A percentile compares a stretch with the other conserved stretches of the same genome.
phyloP scores from a whole-genome alignment of 2,888 invertebrate genomes.

The Patella pellucida region DNA sequence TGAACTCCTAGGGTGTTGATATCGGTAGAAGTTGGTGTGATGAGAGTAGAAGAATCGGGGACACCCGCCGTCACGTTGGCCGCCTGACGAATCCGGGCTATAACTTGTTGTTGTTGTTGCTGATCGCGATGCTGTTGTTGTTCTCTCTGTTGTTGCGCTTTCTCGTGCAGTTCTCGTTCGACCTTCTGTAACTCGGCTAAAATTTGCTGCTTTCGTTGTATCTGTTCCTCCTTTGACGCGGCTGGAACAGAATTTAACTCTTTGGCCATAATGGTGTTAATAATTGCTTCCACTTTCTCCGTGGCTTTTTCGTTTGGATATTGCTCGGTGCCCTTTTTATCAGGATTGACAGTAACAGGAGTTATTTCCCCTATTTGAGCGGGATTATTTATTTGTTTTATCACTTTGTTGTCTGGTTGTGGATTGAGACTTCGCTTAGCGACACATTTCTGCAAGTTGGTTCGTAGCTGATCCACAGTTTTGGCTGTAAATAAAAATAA shows the following conservation, averaged over 20 bases:
- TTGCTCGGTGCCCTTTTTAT: slow-evolving; percentile 30
- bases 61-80: background rate
- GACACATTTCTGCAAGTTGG: slow-evolving; percentile 57
- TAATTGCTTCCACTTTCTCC: slow-evolving; percentile 69
- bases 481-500: slow-evolving; percentile 32
- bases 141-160: slow-evolving; percentile 69
- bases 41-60: background rate
- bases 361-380: background rate
- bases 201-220: slow-evolving; percentile 79
- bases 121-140: slow-evolving; percentile 59
- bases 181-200: slow-evolving; percentile 79
- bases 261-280: slow-evolving; percentile 70
- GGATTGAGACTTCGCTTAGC: slow-evolving; percentile 43
- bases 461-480: slow-evolving; percentile 51
- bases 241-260: slow-evolving; percentile 61
- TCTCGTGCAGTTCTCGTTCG: slow-evolving; percentile 79
- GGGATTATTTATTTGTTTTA: slow-evolving; percentile 28
- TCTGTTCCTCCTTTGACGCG: slow-evolving; percentile 75
- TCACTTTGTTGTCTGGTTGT: slow-evolving; percentile 24
- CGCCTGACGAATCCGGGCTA: slow-evolving; percentile 16
- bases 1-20: background rate
- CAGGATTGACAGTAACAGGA: slow-evolving; percentile 15
- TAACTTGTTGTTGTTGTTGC: slow-evolving; percentile 48
- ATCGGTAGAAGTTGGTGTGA: background rate
- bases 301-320: slow-evolving; percentile 59